Evolutionary conservation across 2,113 vertebrate genomes (phyloP).

Genomic region (Sander vitreus): DNA sequence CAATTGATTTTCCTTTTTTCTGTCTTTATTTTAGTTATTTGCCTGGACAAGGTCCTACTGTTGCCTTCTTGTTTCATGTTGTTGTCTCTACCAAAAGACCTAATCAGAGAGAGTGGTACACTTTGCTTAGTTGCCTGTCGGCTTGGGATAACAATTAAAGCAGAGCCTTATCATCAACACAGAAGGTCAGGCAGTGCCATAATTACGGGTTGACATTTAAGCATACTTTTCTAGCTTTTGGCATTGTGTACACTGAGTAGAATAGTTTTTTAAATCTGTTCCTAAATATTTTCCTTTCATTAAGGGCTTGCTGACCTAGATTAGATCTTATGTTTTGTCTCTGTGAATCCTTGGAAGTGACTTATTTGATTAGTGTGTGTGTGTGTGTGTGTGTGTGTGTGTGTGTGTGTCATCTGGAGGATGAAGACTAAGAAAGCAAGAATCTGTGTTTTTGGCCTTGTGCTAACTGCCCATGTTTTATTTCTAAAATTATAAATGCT

Average conservation of each 20-base stretch:
- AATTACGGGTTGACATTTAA: background rate
- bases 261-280: slow-evolving; percentile 1
- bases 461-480: background rate
- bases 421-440: background rate
- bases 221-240: background rate
- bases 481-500: background rate
- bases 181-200: background rate
- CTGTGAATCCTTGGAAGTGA: slow-evolving; percentile 16
- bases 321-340: slow-evolving; percentile 45
- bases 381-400: too few relatives aligned
- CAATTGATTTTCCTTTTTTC: background rate
- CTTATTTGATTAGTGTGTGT: background rate
- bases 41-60: background rate
- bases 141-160: background rate
- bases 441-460: slow-evolving; percentile 13
- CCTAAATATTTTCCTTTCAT: slow-evolving; percentile 20
- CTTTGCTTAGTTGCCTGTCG: background rate
- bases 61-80: background rate
- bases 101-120: background rate
- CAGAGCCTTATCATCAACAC: slow-evolving; percentile 13
- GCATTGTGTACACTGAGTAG: background rate
- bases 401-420: background rate
- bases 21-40: slow-evolving; percentile 18
- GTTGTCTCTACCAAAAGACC: background rate
- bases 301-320: slow-evolving; percentile 39